Base-by-base conservation (phyloP, 2,797 vertebrate genomes). In the Tolypeutes matacus region DNA sequence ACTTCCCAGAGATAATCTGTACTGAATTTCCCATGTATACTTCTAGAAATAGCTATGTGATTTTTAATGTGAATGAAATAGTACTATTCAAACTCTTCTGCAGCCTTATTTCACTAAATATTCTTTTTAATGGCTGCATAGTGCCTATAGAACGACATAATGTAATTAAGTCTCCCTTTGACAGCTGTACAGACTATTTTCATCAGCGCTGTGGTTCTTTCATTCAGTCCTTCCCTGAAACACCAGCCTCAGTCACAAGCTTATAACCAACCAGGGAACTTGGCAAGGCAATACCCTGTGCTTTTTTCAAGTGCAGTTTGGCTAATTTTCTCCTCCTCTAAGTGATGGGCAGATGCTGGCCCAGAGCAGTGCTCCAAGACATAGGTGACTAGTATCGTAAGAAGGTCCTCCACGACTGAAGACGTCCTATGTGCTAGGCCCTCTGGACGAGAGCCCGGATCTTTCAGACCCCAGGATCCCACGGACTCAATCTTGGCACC, bases 141-240 rank as follows among this genome's bases (percentile, higher is more conserved):
- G 1, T 56, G 46, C 46, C 67, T 86, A 89, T 2, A 70, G 77
- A 70, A 81, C 11, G 7, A 12, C 29, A 64, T 20, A 21, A 17
- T 8, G 20, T 34, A 76, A 84, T 51, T 31, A 84, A 27, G 87
- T 39, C 3, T 49, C 64, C 20, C 64, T 21, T 53, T 58, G 17
- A 91, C 65, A 80, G 51, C 0, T 60, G 12, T 69, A 3, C 56
- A 23, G 53, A n/a, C 5, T 34, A 12, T 36, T 89, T 39, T 75
- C 25, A 62, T 92, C 73, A 95, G 49, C 10, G 49, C 18, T 42
- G 31, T 58, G 46, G 25, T 69, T 86, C 77, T 87, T 77, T 69
- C 77, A 60, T 60, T 6, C 6, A 23, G 72, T 56, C 36, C 39
- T 93, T 81, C 60, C 87, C 84, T 92, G 14, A 92, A 95, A 87